Evolutionary conservation across 2,888 invertebrate species (phyloP), one percentile per base, ranked within the genome.

Genomic region (Caenorhabditis macrosperma): DNA sequence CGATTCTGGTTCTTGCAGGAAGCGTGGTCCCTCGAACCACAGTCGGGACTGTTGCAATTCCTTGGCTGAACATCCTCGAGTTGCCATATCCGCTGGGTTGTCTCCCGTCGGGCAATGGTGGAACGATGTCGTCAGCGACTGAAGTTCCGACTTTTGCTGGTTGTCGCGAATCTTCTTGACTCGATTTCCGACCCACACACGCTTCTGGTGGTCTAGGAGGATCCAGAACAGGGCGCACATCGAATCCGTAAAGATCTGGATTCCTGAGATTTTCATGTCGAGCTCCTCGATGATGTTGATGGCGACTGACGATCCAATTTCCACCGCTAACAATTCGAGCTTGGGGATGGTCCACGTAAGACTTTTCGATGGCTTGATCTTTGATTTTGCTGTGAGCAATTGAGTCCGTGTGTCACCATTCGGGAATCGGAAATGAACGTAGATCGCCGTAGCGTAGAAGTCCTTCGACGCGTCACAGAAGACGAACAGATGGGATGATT

Each of bases 81-180:
- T 44, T 7, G 66, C 22, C 6, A 67, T 67, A 55, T 90, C 90
- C 10, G 90, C 90, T 1, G 90, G 88, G 74, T 90, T 91, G 10
- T 82, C 67, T 20, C 55, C 20, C 1, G 55, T 55, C 4, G 44
- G 66, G 22, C 41, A 41, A 12, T 55, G 44, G 7, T 20, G n/a
- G 38, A 55, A 7, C 9, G 12, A 15, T 12, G 50, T 35, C 9
- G 30, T 22, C 2, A 59, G 28, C 4, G 50, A 35, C 9, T 50
- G 41, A 10, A 59, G 3, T 0, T 10, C 28, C 4, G 66, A 33
- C 4, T 30, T 48, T 1, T 24, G 41, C 9, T 6, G 4, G 26
- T 52, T 54, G n/a, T 20, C 12, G 15, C 41, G 17, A 6, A 66
- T 41, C 15, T 4, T n/a, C 22, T 41, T 24, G 3, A 26, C 20